Evolutionary conservation across 2,113 vertebrate species (phyloP), one percentile per base, ranked within the genome.

Genomic region (Hydropotes inermis): DNA sequence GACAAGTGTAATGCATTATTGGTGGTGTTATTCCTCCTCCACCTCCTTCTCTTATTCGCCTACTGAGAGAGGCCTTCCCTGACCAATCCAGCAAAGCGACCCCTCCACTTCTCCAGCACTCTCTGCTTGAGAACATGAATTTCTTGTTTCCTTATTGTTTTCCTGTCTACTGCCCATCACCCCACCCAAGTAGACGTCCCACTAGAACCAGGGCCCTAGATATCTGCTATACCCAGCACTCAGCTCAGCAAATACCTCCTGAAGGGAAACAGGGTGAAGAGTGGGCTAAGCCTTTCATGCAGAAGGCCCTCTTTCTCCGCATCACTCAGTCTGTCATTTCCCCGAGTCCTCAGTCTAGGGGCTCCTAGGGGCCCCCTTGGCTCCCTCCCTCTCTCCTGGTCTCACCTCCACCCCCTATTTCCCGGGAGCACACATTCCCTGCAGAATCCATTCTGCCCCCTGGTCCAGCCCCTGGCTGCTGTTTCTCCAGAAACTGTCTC

Each of bases 391-490:
- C n/a, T 36, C 21, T 67, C 16, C 33, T 11, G 8, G 8, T n/a
- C 16, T 64, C n/a, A 6, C 3, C 0, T 21, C 28, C 74, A 58
- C 21, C 43, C 92, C 64, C 27, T 1, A 13, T 21, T 50, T 64
- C 30, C 43, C 0, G 4, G 52, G 76, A 57, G 39, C 47, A 16
- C 9, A 4, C 30, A 10, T 33, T 57, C 67, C 33, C 15, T 1
- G 3, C 57, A 2, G 25, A 17, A 4, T 30, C 21, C 21, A 19
- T 25, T 6, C n/a, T 28, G 52, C 13, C 16, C 45, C 30, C 7
- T 0, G 1, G 14, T 14, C 45, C 45, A 28, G 57, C 50, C 23
- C 58, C 50, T 3, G 16, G 15, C 39, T 6, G 1, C 28, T 43
- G 14, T 6, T 43, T 92, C 57, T 50, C 43, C 14, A 36, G 86